A percentile compares a stretch with the other conserved stretches of the same genome.
phyloP scores from a whole-genome alignment of 1,140 invertebrate genomes.

The Patella vulgata region DNA sequence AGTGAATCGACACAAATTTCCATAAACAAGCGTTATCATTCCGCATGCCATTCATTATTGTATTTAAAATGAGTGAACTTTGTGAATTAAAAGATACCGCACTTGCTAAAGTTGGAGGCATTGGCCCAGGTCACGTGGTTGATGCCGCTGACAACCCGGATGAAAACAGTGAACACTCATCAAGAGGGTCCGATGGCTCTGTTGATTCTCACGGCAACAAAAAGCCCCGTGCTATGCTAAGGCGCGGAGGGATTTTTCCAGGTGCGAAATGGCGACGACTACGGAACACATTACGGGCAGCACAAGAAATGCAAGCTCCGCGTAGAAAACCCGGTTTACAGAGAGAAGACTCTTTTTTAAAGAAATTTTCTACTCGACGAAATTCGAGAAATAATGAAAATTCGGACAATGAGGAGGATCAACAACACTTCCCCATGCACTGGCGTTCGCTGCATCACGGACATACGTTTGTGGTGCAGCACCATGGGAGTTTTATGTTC shows the following conservation, averaged over 20 bases:
- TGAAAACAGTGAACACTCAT: not conserved
- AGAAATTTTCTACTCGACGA: conserved; percentile 88
- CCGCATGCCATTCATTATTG: too few species aligned
- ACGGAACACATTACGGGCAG: conserved; percentile 89
- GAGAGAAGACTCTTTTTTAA: conserved; percentile 93
- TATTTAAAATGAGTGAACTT: too few species aligned
- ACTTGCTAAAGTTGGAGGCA: too few species aligned
- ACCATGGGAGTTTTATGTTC: conserved; percentile 95
- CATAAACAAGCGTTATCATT: too few species aligned
- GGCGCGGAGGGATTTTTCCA: conserved; percentile 21
- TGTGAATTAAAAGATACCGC: too few species aligned
- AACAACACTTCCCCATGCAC: conserved; percentile 66
- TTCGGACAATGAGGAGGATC: conserved; percentile 22
- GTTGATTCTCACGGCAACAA: not conserved
- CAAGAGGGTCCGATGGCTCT: not conserved
- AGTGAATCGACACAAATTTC: too few species aligned
- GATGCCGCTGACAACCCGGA: not conserved
- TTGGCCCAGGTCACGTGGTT: too few species aligned
- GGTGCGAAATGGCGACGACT: conserved; percentile 84
- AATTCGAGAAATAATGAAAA: conserved; percentile 63
- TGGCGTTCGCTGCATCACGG: conserved; percentile 26
- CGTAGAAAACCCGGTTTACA: conserved; percentile 81
- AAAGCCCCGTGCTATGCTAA: not conserved
- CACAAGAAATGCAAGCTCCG: conserved; percentile 78
- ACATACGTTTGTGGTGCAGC: conserved; percentile 80